These are phyloP conservation scores for Antrozous pallidus DNA, from an alignment of 2,797 vertebrate species.

Conservation along the genomic window DNA sequence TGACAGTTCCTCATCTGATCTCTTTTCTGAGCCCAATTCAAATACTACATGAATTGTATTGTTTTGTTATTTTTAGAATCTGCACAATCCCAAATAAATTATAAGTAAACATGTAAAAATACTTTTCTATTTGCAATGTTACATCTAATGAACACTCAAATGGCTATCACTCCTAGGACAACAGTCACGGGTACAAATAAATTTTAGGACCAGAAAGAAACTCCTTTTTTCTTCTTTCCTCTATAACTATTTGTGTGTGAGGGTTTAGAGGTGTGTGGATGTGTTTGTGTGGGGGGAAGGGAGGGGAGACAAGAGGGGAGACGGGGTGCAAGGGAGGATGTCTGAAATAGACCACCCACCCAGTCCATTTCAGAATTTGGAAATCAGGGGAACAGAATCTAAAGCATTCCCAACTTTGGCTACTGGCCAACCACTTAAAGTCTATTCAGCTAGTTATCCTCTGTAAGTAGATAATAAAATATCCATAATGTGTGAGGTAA, in stretches of 20 bases:
- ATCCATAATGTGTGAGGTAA: background rate
- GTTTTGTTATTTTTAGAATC: background rate
- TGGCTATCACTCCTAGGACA: background rate
- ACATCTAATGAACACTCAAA: background rate
- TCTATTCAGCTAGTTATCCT: background rate
- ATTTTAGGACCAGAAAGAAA: constrained; percentile 2
- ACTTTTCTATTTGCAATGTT: background rate
- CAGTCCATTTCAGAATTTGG: constrained; percentile 40
- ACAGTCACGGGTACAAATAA: background rate
- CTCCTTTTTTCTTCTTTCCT: background rate
- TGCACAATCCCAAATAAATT: background rate
- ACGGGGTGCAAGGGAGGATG: background rate
- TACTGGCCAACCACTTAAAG: constrained; percentile 19
- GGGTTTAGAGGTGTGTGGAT: background rate
- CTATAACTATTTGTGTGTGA: background rate
- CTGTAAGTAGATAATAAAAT: constrained; percentile 5
- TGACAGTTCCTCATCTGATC: background rate
- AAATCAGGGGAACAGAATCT: background rate
- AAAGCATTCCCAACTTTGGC: constrained; percentile 41
- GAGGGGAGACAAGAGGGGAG: fast-evolving
- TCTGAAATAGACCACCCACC: constrained; percentile 12
- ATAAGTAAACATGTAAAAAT: background rate
- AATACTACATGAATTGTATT: background rate
- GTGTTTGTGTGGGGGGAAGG: no score
- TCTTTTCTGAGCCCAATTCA: background rate